Evolutionary conservation across 2,797 vertebrate genomes (phyloP), one percentile per base, ranked within the genome.

Genomic region (Hoplostethus atlanticus): DNA sequence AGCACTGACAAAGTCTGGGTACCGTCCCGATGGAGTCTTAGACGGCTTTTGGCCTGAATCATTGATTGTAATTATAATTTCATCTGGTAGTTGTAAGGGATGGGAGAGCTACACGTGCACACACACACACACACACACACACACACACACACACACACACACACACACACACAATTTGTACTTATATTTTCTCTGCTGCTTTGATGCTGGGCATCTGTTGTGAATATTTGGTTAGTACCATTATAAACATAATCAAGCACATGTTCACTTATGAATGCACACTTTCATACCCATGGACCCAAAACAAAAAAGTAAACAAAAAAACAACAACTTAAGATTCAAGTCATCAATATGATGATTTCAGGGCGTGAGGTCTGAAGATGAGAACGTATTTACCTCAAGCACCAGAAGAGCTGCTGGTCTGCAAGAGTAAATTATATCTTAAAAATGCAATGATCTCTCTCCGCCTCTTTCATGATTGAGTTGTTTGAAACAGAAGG

Each of bases 41-140:
- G 60, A 77, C 69, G 75, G 78, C 68, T 73, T 66, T 78, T 17
- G 69, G 72, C 54, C 53, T 55, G 28, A 73, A 61, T 61, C 56
- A 83, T 73, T 83, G 77, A 83, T 74, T 72, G 52, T 77, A 80
- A 77, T 85, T 71, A 58, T 71, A 48, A 71, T 68, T 74, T 77
- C 53, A 71, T 79, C 47, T 34, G 40, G 50, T 25, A 30, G 62
- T 65, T 56, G 69, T 12, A 61, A 12, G 2, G 31, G 51, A 36
- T 16, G 3, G 44, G 44, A 13, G 56, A 47, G 21, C 36, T 17
- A n/a, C 36, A 42, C 21, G 5, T 15, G 16, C 61, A 56, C 57
- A 52, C 8, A 47, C 36, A 21, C 50, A 0, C 28, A 34, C 36
- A 47, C 42, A 44, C 42, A 44, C 2, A 11, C 31, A 55, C 0